Base-by-base conservation (phyloP, 2,113 vertebrate species). In the Eleginops maclovinus region DNA sequence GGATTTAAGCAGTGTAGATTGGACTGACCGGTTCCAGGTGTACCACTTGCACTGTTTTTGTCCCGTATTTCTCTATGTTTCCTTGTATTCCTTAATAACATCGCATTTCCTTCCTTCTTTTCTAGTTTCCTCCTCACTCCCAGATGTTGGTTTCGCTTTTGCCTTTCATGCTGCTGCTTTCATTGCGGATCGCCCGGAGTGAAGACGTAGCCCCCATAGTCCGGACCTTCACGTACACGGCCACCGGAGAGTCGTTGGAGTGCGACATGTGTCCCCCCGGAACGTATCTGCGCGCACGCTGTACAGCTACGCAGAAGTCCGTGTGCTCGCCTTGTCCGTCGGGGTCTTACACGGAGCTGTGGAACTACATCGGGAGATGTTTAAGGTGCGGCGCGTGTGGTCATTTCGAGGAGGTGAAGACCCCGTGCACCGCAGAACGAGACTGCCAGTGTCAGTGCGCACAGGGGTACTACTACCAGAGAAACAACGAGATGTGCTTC, bases 341-440 rank as follows among this genome's bases (percentile, higher is more conserved):
- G 0, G 88, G 89, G 3, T 86, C 92, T 3, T 95, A 78, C 85
- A 95, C 94, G 2, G 82, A 83, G 81, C 66, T 85, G 24, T 94
- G 92, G 93, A 95, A 95, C 67, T 80, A 90, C 77, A 82, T 94
- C 10, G 1, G 14, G 0, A 77, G 59, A 10, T 95, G 94, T 10
- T 77, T 93, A 3, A 78, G 89, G 16, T 95, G 94, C 74, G 58
- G 79, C 0, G 22, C 59, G 3, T 95, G 94, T 63, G 69, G 46
- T 0, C 31, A 51, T 9, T 62, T 91, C 22, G 84, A 93, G 85
- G 77, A 81, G 10, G 68, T 69, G 41, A 86, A 60, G 43, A 62
- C 9, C 2, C 12, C 4, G 2, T 95, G 94, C 78, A 31, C 72
- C 2, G 51, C 82, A 0, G 0, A 16, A 3, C 63, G 14, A 0